Base-by-base conservation (phyloP, 2,113 vertebrate genomes). In the Alouatta palliata region DNA sequence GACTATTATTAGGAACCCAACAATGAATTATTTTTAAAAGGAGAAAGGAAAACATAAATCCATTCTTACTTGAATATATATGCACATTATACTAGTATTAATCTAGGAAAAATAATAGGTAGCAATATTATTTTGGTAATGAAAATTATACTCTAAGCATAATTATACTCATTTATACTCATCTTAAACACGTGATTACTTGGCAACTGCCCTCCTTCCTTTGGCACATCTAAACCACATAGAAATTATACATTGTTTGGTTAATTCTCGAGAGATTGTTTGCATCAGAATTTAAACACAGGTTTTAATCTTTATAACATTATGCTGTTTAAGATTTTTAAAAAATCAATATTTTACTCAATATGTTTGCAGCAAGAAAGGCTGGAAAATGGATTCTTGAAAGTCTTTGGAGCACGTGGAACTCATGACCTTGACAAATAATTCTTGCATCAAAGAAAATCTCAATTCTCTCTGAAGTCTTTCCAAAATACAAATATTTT, bases 61-160 rank as follows among this genome's bases (percentile, higher is more conserved):
- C 97, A 98, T 95, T 97, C 54, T 98, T 98, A 97, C 81, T 97
- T 97, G 91, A 98, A 84, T 98, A 97, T 97, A 97, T 97, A 97
- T 96, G 89, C 66, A 98, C 96, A 98, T 96, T 95, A 96, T 97
- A 94, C 96, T 98, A 97, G 93, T 97, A 97, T 98, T 97, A 98
- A 98, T 98, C 95, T 98, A 97, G 96, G 93, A 96, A 96, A 97
- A 79, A 97, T 96, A 71, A 97, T 73, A 97, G 97, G 86, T 98
- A 98, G 98, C 98, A 98, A 99, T 98, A 98, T 90, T 90, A 85
- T 95, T 96, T 97, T 97, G 93, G 81, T 98, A 82, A 97, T 98
- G 98, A 97, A 98, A 97, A n/a, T 96, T 91, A 97, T 97, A 97
- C 68, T 98, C 96, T 98, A 98, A 98, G 97, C 98, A 98, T n/a